A percentile compares a stretch with the other conserved stretches of the same genome.
phyloP scores from a whole-genome alignment of 2,888 invertebrate species.

The Celastrina argiolus region DNA sequence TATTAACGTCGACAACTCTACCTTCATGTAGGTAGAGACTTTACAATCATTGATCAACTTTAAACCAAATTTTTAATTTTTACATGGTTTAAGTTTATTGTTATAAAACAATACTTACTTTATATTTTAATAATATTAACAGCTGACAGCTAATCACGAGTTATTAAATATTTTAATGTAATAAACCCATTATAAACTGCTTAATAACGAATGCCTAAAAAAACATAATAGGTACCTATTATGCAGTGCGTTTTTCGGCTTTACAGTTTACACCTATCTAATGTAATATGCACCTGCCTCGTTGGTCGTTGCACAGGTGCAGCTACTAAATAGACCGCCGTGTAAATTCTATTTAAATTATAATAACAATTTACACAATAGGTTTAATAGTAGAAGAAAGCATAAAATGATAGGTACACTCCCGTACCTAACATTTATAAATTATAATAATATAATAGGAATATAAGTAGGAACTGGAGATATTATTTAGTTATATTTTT shows the following conservation, averaged over 20 bases:
- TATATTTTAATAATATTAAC: too few species aligned
- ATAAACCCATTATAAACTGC: neutral
- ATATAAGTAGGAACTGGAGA: neutral
- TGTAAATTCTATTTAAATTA: neutral
- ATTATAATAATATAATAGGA: too few species aligned
- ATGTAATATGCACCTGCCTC: slow-evolving; percentile 12
- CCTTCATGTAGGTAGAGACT: neutral
- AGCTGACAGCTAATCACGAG: too few species aligned
- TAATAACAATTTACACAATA: neutral
- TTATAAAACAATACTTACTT: too few species aligned
- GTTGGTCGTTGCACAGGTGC: slow-evolving; percentile 11
- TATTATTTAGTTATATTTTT: too few species aligned
- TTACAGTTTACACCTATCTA: neutral
- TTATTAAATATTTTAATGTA: neutral
- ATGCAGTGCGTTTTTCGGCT: neutral
- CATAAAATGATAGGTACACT: too few species aligned
- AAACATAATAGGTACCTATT: too few species aligned
- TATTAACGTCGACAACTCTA: neutral
- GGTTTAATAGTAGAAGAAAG: too few species aligned
- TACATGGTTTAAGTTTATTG: too few species aligned
- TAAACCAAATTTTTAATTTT: neutral
- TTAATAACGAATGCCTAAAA: too few species aligned
- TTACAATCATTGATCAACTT: neutral
- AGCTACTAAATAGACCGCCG: neutral
- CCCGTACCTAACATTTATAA: too few species aligned